Percentiles rank a stretch among this genome's conserved stretches.
phyloP scores from a whole-genome alignment of 2,113 vertebrate species.

The Chaetodon auriga region DNA sequence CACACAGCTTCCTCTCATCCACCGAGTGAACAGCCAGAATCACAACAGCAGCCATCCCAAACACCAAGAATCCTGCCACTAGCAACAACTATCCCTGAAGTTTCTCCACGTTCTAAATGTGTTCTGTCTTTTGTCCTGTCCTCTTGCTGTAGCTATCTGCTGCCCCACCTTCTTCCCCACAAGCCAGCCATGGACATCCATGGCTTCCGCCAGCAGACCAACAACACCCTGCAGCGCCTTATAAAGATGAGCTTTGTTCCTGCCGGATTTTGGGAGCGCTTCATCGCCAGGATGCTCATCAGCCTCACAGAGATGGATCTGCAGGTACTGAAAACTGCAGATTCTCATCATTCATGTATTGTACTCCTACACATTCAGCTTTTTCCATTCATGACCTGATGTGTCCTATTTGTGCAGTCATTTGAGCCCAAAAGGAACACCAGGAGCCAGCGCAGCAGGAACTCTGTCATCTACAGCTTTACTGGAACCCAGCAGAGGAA shows the following conservation, averaged over 20 bases:
- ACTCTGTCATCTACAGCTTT: conserved; percentile 92
- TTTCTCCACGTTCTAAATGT: neutral
- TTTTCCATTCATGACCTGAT: neutral
- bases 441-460: conserved; percentile 82
- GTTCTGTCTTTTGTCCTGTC: neutral
- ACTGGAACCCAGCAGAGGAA: conserved; percentile 89
- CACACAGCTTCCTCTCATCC: neutral
- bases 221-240: conserved; percentile 92
- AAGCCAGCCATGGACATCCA: conserved; percentile 95
- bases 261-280: conserved; percentile 96
- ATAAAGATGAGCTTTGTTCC: conserved; percentile 99
- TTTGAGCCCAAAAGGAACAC: conserved; percentile 89
- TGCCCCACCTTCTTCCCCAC: conserved; percentile 95
- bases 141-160: conserved; percentile 88
- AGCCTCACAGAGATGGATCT: conserved; percentile 97
- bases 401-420: conserved; percentile 81
- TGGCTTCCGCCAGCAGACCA: conserved; percentile 84
- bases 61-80: neutral
- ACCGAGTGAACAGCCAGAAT: neutral
- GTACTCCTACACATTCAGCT: neutral
- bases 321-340: conserved; percentile 85
- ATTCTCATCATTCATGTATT: neutral
- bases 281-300: conserved; percentile 97
- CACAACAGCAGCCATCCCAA: neutral
- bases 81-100: neutral